Evolutionary conservation across 2,797 vertebrate species (phyloP), one percentile per base, ranked within the genome.

Genomic region (Melanotaenia boesemani): DNA sequence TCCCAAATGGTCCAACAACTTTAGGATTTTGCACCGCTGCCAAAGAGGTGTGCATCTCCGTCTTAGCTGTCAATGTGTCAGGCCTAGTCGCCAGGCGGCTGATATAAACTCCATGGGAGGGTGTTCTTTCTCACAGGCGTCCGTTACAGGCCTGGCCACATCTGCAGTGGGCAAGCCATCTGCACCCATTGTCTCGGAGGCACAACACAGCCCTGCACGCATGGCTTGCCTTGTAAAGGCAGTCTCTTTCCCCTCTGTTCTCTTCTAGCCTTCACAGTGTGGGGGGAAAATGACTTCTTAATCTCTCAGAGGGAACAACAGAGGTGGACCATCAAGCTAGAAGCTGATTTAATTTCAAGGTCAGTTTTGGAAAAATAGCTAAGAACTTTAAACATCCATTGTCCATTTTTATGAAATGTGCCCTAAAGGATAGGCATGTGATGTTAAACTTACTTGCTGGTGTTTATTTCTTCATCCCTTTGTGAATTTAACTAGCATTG

Each of bases 161-260:
- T 94, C 92, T 94, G 93, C 92, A 93, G 90, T 74, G 56, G 87
- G 90, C 88, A 86, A 75, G 89, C 94, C 94, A 94, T 94, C 94
- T 95, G 93, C 92, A 94, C 89, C 91, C 84, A 91, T 95, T 95
- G 93, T 94, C 90, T 93, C 73, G 16, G 77, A 90, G 89, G 85
- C 85, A 83, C 85, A 87, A 88, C 93, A 88, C 88, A 81, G 81
- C 73, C 86, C 79, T 71, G 80, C 88, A 94, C 70, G 93, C 93
- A 92, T 93, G 93, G 92, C 88, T 93, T 86, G 87, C 81, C 87
- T 86, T 70, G 70, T 85, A 89, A 90, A 91, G 85, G 62, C 85
- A 58, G 82, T 71, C 79, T 88, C 82, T 88, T 86, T 85, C 79
- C 85, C 81, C 85, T 83, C 83, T 70, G 71, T 81, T 76, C 82